Conservation (phyloP, 2,113 vertebrate genomes). For the Lepidothrix coronata region DNA sequence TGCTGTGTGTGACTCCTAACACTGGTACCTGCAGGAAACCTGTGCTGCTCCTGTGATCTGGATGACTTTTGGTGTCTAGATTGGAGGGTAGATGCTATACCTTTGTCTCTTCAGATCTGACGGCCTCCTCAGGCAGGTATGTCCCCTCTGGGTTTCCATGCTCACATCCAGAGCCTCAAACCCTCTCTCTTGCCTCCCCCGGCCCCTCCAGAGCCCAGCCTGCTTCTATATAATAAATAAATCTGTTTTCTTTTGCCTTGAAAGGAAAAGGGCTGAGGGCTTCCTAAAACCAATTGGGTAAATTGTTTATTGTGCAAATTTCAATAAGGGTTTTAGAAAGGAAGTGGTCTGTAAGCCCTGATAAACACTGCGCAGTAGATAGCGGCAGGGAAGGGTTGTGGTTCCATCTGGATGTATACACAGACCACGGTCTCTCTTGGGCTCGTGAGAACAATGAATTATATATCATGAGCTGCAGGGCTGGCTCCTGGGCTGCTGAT, state of each 20-base stretch:
- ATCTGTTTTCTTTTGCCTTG: constrained; percentile 8
- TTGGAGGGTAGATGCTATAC: not conserved
- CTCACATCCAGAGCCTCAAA: not conserved
- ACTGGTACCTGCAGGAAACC: not conserved
- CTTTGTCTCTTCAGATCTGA: not conserved
- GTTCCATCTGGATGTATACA: constrained; percentile 42
- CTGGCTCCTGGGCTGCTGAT: not conserved
- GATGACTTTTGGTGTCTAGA: not conserved
- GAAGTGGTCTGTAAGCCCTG: constrained; percentile 69
- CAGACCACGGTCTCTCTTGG: constrained; percentile 1
- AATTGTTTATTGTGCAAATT: constrained; percentile 70
- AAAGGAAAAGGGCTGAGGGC: constrained; percentile 55
- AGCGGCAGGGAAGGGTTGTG: constrained; percentile 36
- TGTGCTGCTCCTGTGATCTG: not conserved
- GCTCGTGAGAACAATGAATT: not conserved
- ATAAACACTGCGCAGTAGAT: constrained; percentile 58
- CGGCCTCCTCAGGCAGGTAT: not conserved
- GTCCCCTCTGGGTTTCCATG: not conserved
- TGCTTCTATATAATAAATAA: constrained; percentile 14
- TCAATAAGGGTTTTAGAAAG: constrained; percentile 65
- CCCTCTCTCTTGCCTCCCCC: fast-evolving
- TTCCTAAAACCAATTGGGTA: constrained; percentile 57
- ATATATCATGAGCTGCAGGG: not conserved
- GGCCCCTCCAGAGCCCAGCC: not conserved
- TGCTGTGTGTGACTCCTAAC: not conserved